Evolutionary conservation across 2,113 vertebrate genomes (phyloP).

Genomic region (Tyrannus savana): DNA sequence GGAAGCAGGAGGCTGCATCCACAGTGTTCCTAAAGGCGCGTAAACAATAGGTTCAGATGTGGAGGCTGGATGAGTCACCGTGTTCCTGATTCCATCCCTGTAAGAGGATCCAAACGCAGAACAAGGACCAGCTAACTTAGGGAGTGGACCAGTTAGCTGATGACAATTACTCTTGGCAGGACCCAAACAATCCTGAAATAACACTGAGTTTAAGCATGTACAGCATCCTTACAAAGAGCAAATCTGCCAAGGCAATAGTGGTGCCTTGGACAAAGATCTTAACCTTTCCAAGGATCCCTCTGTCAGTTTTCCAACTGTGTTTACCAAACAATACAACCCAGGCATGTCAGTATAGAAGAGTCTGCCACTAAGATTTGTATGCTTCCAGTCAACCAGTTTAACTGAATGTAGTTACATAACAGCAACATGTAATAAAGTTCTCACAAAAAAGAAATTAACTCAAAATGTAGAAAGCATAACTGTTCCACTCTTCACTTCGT

Average conservation of each 20-base stretch:
- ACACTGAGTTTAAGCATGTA: neutral
- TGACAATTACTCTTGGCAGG: conserved; percentile 12
- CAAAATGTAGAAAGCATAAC: neutral
- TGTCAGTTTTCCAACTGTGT: neutral
- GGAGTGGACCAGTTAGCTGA: conserved; percentile 18
- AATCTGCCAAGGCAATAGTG: neutral
- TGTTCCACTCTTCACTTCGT: neutral
- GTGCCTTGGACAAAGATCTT: neutral
- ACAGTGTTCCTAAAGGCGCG: neutral
- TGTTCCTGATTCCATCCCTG: neutral
- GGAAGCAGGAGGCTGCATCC: conserved; percentile 4
- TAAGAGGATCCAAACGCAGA: neutral
- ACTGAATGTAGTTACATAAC: neutral
- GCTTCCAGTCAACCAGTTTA: neutral
- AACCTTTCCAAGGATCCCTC: neutral
- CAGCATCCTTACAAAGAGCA: neutral
- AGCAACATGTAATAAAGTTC: neutral
- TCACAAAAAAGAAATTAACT: neutral
- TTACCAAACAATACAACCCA: neutral
- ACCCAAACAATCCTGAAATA: neutral
- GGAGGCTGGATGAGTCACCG: conserved; percentile 19
- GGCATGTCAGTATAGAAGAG: neutral
- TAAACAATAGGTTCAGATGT: neutral
- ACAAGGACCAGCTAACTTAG: neutral
- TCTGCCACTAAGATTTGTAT: neutral